phyloP scores from a whole-genome alignment of 1,140 invertebrate genomes.

The Cydia pomonella region DNA sequence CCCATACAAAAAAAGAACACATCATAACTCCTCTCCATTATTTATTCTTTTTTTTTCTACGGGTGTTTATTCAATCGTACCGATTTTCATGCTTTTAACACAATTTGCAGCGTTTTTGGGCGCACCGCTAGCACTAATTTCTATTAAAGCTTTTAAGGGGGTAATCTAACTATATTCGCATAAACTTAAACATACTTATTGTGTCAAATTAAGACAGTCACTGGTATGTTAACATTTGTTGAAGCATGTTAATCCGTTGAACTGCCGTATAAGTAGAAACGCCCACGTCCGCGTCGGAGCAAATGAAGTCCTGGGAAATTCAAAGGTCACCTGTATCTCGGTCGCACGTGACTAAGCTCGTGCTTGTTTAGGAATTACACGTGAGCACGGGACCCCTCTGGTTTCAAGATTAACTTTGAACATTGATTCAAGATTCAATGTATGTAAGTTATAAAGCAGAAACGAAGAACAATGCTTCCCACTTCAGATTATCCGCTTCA shows the following conservation, averaged over 20 bases:
- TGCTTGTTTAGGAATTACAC: constrained; percentile 19
- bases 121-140: too few relatives aligned
- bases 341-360: constrained; percentile 7
- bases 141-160: too few relatives aligned
- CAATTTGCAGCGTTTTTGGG: too few relatives aligned
- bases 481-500: too few relatives aligned
- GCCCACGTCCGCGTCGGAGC: background rate
- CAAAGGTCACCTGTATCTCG: constrained; percentile 18
- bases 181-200: too few relatives aligned
- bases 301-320: constrained; percentile 21
- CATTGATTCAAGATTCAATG: background rate
- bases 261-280: background rate
- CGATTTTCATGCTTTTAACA: too few relatives aligned
- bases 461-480: background rate
- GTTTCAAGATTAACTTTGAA: background rate
- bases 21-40: too few relatives aligned
- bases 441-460: background rate
- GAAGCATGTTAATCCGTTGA: background rate
- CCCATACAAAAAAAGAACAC: too few relatives aligned
- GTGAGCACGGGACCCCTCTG: constrained; percentile 13
- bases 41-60: too few relatives aligned
- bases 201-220: too few relatives aligned
- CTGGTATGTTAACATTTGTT: background rate
- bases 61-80: too few relatives aligned
- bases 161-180: too few relatives aligned